Evolutionary conservation across 2,888 invertebrate species (phyloP).

Genomic region (Branchinecta sandiegonensis): DNA sequence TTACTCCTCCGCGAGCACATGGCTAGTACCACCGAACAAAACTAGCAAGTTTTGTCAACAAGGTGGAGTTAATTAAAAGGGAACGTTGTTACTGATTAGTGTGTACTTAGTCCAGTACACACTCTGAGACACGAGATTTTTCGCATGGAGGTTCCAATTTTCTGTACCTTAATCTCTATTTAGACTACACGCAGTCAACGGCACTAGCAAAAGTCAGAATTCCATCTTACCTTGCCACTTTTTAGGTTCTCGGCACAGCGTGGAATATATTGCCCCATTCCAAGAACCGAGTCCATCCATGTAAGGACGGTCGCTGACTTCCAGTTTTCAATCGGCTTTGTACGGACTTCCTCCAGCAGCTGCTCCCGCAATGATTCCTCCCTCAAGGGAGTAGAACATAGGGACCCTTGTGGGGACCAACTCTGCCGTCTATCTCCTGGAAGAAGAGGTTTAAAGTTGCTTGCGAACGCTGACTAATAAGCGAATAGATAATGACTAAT

Average conservation of each 20-base stretch:
- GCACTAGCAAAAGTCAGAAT: constrained; percentile 10
- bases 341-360: constrained; percentile 63
- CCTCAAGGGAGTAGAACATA: constrained; percentile 36
- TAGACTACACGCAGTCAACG: constrained; percentile 8
- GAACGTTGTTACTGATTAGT: too few species aligned
- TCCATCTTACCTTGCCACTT: constrained; percentile 63
- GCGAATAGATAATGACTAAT: too few species aligned
- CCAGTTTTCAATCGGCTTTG: constrained; percentile 74
- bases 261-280: constrained; percentile 84
- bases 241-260: constrained; percentile 85
- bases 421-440: constrained; percentile 40
- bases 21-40: too few species aligned
- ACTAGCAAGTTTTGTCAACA: too few species aligned
- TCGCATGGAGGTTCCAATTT: too few species aligned
- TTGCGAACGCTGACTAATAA: too few species aligned
- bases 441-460: constrained; percentile 1
- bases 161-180: too few species aligned
- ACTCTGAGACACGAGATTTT: too few species aligned
- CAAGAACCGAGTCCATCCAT: constrained; percentile 83
- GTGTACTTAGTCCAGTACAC: too few species aligned
- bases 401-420: constrained; percentile 41
- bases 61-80: too few species aligned
- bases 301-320: constrained; percentile 81
- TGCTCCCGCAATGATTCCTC: constrained; percentile 63
- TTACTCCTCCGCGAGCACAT: too few species aligned